Evolutionary conservation across 2,113 vertebrate species (phyloP).

Genomic region (Hiodon tergisus): DNA sequence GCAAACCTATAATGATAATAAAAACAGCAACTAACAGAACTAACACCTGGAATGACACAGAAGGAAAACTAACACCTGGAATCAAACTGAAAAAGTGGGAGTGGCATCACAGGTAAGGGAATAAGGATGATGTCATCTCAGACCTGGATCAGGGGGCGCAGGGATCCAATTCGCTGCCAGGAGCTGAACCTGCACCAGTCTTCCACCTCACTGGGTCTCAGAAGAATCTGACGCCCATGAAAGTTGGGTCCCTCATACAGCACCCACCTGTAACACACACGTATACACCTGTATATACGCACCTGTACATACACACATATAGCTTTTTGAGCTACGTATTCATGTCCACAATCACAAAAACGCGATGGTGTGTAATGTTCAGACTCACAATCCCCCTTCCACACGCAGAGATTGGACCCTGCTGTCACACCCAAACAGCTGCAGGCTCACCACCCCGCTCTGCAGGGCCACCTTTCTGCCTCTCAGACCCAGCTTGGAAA

Average conservation of each 20-base stretch:
- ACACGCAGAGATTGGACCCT: slow-evolving; percentile 77
- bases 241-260: slow-evolving; percentile 81
- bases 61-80: too few relatives aligned
- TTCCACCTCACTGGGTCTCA: slow-evolving; percentile 69
- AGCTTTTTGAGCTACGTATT: too few relatives aligned
- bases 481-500: slow-evolving; percentile 70
- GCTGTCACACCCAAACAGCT: slow-evolving; percentile 70
- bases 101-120: background rate
- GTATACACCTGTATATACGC: background rate
- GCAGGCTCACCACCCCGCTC: slow-evolving; percentile 73
- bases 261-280: slow-evolving; percentile 69
- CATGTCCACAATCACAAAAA: background rate
- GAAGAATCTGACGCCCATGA: slow-evolving; percentile 75
- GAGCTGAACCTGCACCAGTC: slow-evolving; percentile 71
- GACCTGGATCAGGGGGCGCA: slow-evolving; percentile 84
- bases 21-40: too few relatives aligned
- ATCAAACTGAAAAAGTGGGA: too few relatives aligned
- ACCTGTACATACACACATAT: background rate
- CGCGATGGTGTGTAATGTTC: too few relatives aligned
- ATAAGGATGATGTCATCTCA: background rate
- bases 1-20: too few relatives aligned
- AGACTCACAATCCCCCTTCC: slow-evolving; percentile 85
- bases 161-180: slow-evolving; percentile 78
- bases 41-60: too few relatives aligned
- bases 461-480: slow-evolving; percentile 79